Percentiles rank a stretch among this genome's conserved stretches.
Evolutionary conservation across 2,797 vertebrate genomes (phyloP).

Genomic region (Scolopax bukidnonensis): DNA sequence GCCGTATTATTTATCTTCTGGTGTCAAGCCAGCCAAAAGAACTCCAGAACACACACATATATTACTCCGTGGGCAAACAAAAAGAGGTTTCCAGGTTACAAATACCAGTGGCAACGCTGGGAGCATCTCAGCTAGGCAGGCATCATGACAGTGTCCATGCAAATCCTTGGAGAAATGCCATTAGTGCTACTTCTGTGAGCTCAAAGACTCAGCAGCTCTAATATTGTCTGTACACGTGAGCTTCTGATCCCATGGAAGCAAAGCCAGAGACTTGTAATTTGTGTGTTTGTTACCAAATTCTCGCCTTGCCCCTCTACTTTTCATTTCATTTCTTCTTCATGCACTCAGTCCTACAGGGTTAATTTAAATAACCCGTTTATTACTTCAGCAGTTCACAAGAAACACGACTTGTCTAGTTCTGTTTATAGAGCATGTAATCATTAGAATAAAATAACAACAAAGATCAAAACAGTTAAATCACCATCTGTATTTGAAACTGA

Average conservation of each 20-base stretch:
- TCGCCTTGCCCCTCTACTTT: background rate
- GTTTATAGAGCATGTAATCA: slow-evolving; percentile 52
- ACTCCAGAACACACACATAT: background rate
- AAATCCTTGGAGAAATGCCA: background rate
- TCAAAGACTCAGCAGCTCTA: background rate
- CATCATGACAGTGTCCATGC: background rate
- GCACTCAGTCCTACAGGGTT: background rate
- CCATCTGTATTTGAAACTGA: slow-evolving; percentile 22
- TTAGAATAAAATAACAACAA: slow-evolving; percentile 57
- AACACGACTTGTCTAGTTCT: slow-evolving; percentile 4
- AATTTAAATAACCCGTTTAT: slow-evolving; percentile 10
- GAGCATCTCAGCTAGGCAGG: background rate
- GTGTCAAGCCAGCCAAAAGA: background rate
- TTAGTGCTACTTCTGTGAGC: background rate
- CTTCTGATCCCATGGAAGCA: background rate
- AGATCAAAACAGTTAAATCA: slow-evolving; percentile 26
- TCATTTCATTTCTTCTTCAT: background rate
- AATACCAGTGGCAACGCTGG: background rate
- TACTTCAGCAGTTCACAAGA: slow-evolving; percentile 14
- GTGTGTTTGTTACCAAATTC: background rate
- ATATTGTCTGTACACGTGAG: background rate
- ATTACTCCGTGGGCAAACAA: background rate
- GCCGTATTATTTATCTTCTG: background rate
- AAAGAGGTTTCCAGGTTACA: background rate
- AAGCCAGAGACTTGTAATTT: background rate